Percentiles rank a stretch among this genome's conserved stretches.
Evolutionary conservation across 2,888 invertebrate species (phyloP).

Genomic region (Drosophila neonasuta): DNA sequence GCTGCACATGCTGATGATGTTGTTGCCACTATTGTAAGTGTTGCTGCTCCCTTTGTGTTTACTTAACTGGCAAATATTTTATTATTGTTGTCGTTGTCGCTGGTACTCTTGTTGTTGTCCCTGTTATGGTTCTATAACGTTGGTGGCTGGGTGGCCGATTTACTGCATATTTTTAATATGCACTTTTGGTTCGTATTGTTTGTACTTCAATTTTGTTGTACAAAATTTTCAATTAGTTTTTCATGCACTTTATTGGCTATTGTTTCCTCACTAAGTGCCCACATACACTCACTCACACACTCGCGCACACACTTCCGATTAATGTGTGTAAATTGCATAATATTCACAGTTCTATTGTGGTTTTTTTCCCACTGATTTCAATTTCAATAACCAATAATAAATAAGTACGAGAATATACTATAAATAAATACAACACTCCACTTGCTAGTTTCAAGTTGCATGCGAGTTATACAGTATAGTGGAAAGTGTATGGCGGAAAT

Average conservation of each 20-base stretch:
- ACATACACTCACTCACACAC: slow-evolving; percentile 19
- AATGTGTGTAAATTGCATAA: slow-evolving; percentile 38
- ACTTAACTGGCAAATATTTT: slow-evolving; percentile 37
- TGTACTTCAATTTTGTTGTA: slow-evolving; percentile 65
- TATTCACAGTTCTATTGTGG: slow-evolving; percentile 50
- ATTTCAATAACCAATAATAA: slow-evolving; percentile 53
- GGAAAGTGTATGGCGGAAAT: not conserved
- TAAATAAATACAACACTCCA: slow-evolving; percentile 18
- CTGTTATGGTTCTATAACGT: slow-evolving; percentile 25
- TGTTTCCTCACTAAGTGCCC: slow-evolving; percentile 72
- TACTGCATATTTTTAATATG: slow-evolving; percentile 55
- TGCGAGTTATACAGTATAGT: not conserved
- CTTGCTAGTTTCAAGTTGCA: slow-evolving; percentile 30
- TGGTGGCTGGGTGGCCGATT: slow-evolving; percentile 28
- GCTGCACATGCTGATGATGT: not conserved
- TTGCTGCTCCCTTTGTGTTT: slow-evolving; percentile 38
- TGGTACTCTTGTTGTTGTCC: slow-evolving; percentile 20
- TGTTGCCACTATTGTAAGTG: slow-evolving; percentile 17
- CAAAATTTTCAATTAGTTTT: slow-evolving; percentile 76
- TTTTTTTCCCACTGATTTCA: slow-evolving; percentile 39
- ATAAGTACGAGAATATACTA: slow-evolving; percentile 20
- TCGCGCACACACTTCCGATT: slow-evolving; percentile 32
- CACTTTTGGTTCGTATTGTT: slow-evolving; percentile 63
- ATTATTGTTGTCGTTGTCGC: slow-evolving; percentile 2
- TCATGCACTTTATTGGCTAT: slow-evolving; percentile 73